Conservation (phyloP, 2,797 vertebrate species). For the Esox masquinongy region DNA sequence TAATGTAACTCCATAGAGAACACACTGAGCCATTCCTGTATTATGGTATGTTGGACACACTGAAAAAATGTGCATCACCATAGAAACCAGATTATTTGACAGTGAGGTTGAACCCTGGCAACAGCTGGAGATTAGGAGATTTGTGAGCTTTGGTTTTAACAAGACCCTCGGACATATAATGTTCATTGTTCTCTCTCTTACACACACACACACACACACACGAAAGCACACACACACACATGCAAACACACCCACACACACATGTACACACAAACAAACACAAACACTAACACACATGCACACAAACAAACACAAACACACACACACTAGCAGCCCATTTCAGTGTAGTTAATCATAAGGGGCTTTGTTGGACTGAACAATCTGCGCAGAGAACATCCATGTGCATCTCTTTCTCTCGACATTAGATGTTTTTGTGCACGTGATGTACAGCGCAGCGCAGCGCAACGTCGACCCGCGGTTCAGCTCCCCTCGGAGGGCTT, state of each 20-base stretch:
- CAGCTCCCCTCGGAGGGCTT: background rate
- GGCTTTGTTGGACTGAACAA: constrained; percentile 22
- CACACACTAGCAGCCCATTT: background rate
- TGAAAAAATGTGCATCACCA: constrained; percentile 20
- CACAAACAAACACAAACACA: background rate
- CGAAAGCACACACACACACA: constrained; percentile 1
- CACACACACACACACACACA: constrained; percentile 9
- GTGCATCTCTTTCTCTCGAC: constrained; percentile 2
- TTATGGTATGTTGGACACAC: background rate
- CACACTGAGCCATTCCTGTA: constrained; percentile 14
- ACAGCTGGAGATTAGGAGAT: constrained; percentile 61
- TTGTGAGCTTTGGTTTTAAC: constrained; percentile 47
- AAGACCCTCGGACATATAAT: constrained; percentile 39
- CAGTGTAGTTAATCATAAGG: background rate
- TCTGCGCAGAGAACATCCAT: constrained; percentile 16
- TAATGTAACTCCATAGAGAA: constrained; percentile 33
- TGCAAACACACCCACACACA: constrained; percentile 10
- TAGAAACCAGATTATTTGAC: constrained; percentile 42
- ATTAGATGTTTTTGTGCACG: background rate
- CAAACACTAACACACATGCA: too few relatives aligned
- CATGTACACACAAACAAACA: background rate
- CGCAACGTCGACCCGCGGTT: background rate
- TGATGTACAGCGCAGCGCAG: background rate
- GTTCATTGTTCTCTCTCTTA: constrained; percentile 12
- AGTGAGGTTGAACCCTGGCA: constrained; percentile 37